Evolutionary conservation across 2,797 vertebrate species (phyloP).

Genomic region (Stomatorhinus walkeri): DNA sequence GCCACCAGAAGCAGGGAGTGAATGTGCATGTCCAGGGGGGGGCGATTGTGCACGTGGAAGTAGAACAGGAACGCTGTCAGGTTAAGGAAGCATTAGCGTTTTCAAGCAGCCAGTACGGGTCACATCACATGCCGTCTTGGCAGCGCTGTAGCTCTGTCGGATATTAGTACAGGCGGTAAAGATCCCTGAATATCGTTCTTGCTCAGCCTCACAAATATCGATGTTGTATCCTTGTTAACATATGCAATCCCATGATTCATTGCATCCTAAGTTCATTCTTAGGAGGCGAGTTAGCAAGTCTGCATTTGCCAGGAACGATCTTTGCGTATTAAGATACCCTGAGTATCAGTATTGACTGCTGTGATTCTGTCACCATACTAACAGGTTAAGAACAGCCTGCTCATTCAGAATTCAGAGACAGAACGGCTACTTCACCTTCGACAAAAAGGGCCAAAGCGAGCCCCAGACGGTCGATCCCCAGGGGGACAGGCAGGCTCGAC

Average conservation of each 20-base stretch:
- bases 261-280: background rate
- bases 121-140: background rate
- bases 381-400: background rate
- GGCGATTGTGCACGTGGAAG: slow-evolving; percentile 72
- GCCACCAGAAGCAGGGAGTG: slow-evolving; percentile 75
- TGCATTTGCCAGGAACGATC: background rate
- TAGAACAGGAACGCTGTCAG: slow-evolving; percentile 83
- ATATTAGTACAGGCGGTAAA: background rate
- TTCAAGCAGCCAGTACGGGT: background rate
- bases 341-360: background rate
- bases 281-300: background rate
- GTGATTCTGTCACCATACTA: background rate
- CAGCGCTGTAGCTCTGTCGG: background rate
- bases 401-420: background rate
- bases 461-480: slow-evolving; percentile 67
- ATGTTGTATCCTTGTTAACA: background rate
- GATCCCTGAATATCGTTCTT: background rate
- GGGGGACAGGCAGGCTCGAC: slow-evolving; percentile 47
- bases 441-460: slow-evolving; percentile 72
- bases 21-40: slow-evolving; percentile 76
- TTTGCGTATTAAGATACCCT: background rate
- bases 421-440: slow-evolving; percentile 66
- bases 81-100: background rate
- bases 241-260: background rate
- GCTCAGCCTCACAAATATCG: background rate